A percentile compares a stretch with the other conserved stretches of the same genome.
These are phyloP conservation scores for Sakesphorus luctuosus DNA, from an alignment of 2,113 vertebrate species.

Conservation along the genomic window DNA sequence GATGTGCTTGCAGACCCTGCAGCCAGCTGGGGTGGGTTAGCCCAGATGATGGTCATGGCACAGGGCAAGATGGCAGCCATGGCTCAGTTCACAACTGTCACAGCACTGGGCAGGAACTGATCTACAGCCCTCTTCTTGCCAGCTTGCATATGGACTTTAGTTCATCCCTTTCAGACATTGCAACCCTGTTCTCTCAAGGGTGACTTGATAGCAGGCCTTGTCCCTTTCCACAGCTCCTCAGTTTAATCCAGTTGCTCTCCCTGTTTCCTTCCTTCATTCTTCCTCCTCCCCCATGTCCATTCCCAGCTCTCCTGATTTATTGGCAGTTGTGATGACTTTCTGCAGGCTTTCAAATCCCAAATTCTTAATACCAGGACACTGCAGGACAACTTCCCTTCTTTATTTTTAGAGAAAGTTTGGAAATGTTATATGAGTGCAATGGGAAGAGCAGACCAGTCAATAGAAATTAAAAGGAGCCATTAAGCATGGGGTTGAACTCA, in stretches of 20 bases:
- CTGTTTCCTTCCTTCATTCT: neutral
- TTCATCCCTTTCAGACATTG: neutral
- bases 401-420: neutral
- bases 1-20: fast-evolving
- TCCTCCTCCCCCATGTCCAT: neutral
- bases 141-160: neutral
- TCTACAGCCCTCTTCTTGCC: neutral
- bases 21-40: neutral
- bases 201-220: neutral
- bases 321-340: fast-evolving
- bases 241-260: neutral
- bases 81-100: neutral
- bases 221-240: neutral
- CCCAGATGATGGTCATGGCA: neutral
- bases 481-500: neutral
- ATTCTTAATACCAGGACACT: neutral
- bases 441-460: fast-evolving
- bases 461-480: neutral
- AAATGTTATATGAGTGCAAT: neutral
- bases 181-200: neutral
- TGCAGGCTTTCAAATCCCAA: neutral
- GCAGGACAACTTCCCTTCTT: neutral
- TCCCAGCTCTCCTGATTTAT: neutral
- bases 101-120: neutral
- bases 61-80: neutral